Conservation (phyloP, 2,888 invertebrate genomes). For the Rhamphomyia laevipes region DNA sequence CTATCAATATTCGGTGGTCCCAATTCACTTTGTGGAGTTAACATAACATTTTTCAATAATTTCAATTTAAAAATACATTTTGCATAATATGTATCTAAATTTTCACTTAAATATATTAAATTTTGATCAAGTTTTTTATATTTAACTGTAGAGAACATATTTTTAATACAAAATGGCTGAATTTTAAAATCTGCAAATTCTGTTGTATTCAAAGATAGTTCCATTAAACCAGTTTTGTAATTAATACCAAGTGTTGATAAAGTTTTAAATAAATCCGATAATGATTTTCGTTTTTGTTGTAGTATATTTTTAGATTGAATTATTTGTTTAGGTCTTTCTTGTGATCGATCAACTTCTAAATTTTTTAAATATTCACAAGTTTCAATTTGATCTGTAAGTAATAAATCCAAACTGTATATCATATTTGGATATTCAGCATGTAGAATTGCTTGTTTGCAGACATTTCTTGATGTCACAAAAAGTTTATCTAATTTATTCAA, state of each 20-base stretch:
- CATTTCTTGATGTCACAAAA: slow-evolving; percentile 48
- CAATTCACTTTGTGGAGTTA: slow-evolving; percentile 63
- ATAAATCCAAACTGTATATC: slow-evolving; percentile 51
- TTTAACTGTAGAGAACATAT: slow-evolving; percentile 43
- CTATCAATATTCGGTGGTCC: slow-evolving; percentile 71
- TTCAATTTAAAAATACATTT: slow-evolving; percentile 34
- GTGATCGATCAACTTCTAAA: slow-evolving; percentile 38
- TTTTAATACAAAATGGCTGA: slow-evolving; percentile 58
- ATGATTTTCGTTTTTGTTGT: slow-evolving; percentile 71
- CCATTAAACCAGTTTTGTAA: slow-evolving; percentile 64
- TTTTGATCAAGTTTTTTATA: slow-evolving; percentile 39
- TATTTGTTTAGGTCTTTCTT: slow-evolving; percentile 57
- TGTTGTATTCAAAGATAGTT: slow-evolving; percentile 36
- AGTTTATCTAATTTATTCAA: slow-evolving; percentile 36
- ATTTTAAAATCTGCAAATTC: slow-evolving; percentile 51
- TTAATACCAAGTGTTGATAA: slow-evolving; percentile 65
- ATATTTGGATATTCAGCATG: slow-evolving; percentile 46
- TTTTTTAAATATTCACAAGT: slow-evolving; percentile 50
- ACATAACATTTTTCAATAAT: slow-evolving; percentile 30
- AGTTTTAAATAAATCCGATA: slow-evolving; percentile 76
- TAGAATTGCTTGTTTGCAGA: slow-evolving; percentile 52
- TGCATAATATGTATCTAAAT: slow-evolving; percentile 31
- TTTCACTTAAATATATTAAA: slow-evolving; percentile 30
- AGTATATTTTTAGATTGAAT: slow-evolving; percentile 69
- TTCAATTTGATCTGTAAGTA: slow-evolving; percentile 53